Base-by-base conservation (phyloP, 2,888 invertebrate genomes). In the Coremacera marginata region DNA sequence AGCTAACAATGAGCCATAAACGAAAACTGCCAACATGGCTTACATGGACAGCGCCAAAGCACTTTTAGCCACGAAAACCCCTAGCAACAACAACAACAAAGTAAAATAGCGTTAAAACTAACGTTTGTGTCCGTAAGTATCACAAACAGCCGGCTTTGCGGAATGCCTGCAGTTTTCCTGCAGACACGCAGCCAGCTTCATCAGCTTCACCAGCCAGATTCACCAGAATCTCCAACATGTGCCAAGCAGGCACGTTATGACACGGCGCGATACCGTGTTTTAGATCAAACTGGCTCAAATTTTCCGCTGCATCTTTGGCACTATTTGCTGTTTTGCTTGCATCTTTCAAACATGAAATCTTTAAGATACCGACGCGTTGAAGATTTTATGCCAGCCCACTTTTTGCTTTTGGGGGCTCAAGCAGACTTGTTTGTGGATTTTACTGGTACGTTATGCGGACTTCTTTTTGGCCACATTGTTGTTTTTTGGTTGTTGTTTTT, bases 241-340 rank as follows among this genome's bases (percentile, higher is more conserved):
- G 44, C 11, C 44, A 44, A 11, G 11, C 44, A 44, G 11, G 44
- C 44, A 44, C 44, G 44, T 44, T 44, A 44, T 44, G 44, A 44
- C 44, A 44, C 44, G 44, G 44, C 14, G 44, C 14, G 44, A 44
- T 44, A 44, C 44, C 44, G 44, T 44, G 44, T 44, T 44, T 44
- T 11, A 44, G 44, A 44, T 44, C 44, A 44, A 44, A 44, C 44
- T 44, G 44, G 44, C 44, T 44, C 44, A 44, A 27, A 70, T 44
- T 25, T 34, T 27, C 49, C 19, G 44, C 52, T 67, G 81, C 83
- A 73, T 81, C 77, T 74, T 77, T 75, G 77, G 77, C 80, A 73
- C n/a, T 55, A 44, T 37, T 37, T 68, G 22, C 14, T 22, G 44
- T 70, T 31, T 70, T 70, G 79, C 81, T 83, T 83, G 83, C 83